Conservation (phyloP, 2,113 vertebrate genomes). For the Oreamnos americanus region DNA sequence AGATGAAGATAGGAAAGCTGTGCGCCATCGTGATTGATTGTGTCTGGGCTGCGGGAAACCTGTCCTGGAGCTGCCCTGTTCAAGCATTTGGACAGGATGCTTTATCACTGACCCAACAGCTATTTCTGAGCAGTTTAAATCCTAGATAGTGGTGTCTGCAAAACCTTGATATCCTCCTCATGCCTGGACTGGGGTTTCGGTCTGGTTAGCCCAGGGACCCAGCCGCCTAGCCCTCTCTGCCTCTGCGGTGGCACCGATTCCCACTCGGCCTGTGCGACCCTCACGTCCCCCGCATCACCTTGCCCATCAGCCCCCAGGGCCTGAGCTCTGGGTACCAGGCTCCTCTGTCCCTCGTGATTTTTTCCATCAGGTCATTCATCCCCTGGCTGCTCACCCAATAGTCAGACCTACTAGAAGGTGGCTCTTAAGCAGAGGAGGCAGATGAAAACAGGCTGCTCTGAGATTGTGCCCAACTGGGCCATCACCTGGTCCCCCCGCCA, state of each 20-base stretch:
- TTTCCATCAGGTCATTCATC: background rate
- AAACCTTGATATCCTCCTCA: background rate
- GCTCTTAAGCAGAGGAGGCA: background rate
- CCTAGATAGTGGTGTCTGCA: background rate
- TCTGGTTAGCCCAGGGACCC: background rate
- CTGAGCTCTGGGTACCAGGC: background rate
- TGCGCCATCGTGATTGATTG: background rate
- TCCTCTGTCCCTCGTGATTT: background rate
- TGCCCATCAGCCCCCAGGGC: background rate
- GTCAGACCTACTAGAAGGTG: background rate
- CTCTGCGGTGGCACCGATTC: background rate
- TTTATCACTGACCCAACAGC: background rate
- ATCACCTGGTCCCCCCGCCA: background rate
- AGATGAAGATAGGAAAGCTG: background rate
- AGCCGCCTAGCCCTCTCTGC: background rate
- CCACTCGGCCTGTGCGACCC: background rate
- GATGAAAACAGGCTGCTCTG: background rate
- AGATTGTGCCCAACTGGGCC: background rate
- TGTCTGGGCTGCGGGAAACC: background rate
- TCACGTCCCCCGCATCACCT: rapidly evolving
- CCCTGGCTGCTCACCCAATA: background rate
- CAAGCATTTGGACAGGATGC: background rate
- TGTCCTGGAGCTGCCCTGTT: background rate
- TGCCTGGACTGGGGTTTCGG: background rate
- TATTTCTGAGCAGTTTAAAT: slow-evolving; percentile 20